Base-by-base conservation (phyloP, 2,888 invertebrate species). In the Drosophila eohydei region DNA sequence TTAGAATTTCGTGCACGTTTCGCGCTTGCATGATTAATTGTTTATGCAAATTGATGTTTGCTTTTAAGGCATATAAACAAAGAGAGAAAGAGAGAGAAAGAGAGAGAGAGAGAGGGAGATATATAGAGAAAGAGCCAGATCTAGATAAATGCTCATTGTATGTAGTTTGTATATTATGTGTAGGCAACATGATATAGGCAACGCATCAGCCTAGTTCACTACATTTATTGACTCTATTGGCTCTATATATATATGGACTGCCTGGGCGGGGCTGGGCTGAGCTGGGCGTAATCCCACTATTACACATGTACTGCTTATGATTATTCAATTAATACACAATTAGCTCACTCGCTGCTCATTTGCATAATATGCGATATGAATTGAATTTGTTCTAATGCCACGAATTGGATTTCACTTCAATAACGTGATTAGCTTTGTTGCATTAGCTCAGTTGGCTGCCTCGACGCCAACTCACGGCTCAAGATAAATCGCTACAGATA, bases 21-120 rank as follows among this genome's bases (percentile, higher is more conserved):
- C 70, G 58, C 78, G 81, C 74, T 78, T 83, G 84, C 83, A 86
- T 86, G 87, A 86, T 87, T 87, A 86, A 87, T 88, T 87, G 83
- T 74, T 84, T 83, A 88, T 88, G 87, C 87, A 81, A 88, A 88
- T 89, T 81, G 71, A 58, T 78, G 59, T 61, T 71, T 69, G 78
- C 81, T 86, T 82, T 76, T 69, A 76, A 70, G 79, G 74, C 67
- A 50, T 52, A 55, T 9, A 44, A 44, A 11, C 32, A 36, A 11
- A 30, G 11, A 44, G 21, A 32, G 14, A 14, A 2, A 30, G 12
- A n/a, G 12, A 32, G 21, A 7, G 36, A 28, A n/a, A 28, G 2
- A 30, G 32, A 4, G 5, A 38, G 21, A 28, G 4, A 1, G 11
- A 34, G 11, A 21, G 36, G 12, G 12, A 12, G 21, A 21, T 21